These are phyloP conservation scores for Pseudomyrmex dendroicus DNA, from an alignment of 1,140 invertebrate species.

Conservation along the genomic window DNA sequence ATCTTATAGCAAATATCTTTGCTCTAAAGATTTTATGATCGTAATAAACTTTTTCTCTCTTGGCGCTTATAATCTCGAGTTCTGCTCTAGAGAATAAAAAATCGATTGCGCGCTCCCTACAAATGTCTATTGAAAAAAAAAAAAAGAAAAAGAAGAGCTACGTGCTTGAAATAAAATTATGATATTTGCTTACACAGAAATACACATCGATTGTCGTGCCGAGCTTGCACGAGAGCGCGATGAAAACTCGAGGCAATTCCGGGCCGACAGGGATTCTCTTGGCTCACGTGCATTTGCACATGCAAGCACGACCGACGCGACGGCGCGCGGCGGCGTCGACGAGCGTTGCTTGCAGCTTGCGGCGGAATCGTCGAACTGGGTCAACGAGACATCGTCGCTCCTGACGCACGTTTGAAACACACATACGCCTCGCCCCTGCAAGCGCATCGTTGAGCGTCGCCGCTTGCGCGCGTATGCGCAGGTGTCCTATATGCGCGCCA, in stretches of 20 bases:
- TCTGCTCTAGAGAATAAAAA: no score
- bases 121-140: background rate
- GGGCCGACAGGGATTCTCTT: conserved; percentile 6
- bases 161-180: background rate
- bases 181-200: conserved; percentile 10
- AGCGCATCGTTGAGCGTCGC: conserved; percentile 23
- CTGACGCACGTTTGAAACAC: conserved; percentile 67
- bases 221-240: background rate
- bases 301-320: conserved; percentile 22
- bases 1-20: no score
- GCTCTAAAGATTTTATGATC: no score
- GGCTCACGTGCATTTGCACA: conserved; percentile 42
- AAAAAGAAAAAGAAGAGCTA: background rate
- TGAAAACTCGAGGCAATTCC: background rate
- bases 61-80: no score
- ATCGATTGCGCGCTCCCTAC: background rate
- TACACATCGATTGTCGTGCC: background rate
- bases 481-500: conserved; percentile 49
- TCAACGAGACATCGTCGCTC: conserved; percentile 71
- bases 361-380: conserved; percentile 65
- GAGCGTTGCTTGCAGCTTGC: conserved; percentile 61
- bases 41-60: no score
- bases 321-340: background rate
- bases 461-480: conserved; percentile 60
- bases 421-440: conserved; percentile 36